Evolutionary conservation across 2,888 invertebrate genomes (phyloP), one percentile per base, ranked within the genome.

Genomic region (Nomada fabriciana): DNA sequence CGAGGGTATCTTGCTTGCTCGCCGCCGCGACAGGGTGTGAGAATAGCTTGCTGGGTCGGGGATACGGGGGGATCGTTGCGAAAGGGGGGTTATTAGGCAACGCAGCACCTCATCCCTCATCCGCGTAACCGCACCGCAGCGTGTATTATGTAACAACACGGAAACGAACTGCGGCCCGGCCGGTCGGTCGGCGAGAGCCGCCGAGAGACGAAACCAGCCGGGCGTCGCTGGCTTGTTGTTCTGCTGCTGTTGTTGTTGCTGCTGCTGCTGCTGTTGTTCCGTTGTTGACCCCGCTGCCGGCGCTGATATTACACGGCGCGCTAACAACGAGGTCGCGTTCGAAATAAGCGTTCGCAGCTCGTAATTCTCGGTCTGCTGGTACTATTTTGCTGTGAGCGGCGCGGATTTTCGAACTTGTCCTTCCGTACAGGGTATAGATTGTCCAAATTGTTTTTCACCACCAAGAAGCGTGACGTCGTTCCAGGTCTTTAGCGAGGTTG

Each of bases 81-180:
- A 86, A 87, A 89, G 89, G 69, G 89, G 91, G 93, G 93, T 93
- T 93, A 93, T 93, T 93, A 93, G 93, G 93, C 92, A 93, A 92
- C 93, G 91, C 91, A 90, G 92, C 93, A 93, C 92, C 93, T 93
- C 93, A 92, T 93, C 92, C 92, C 91, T 93, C 93, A 93, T 93
- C 92, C 91, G 90, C 90, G 92, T 91, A 92, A 91, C 93, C 92
- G 90, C 92, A 92, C 91, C 90, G 92, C 93, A 92, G 90, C 92
- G 91, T 94, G 93, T 93, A 94, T 94, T 93, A 94, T 94, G 93
- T 93, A 94, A 93, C 93, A 92, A 92, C 93, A 92, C 91, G 92
- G 92, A 93, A 93, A 93, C 93, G 93, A 93, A 93, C 90, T 91
- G 89, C 87, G 89, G 89, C 88, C 86, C 88, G 89, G 89, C 76